phyloP scores from a whole-genome alignment of 2,888 invertebrate genomes.

The Ditylenchus weischeri region DNA sequence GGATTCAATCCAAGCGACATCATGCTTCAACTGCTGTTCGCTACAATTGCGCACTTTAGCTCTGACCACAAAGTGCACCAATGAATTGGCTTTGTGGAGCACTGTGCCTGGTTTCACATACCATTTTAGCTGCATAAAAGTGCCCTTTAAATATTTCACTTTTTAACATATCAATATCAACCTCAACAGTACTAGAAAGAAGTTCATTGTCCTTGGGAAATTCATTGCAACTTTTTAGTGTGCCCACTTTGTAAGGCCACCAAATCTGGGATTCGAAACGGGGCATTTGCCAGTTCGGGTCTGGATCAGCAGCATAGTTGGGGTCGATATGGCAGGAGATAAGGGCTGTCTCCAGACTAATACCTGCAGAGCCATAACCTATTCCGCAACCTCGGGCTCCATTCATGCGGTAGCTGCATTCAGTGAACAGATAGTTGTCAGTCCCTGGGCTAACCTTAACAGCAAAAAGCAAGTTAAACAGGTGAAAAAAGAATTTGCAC shows the following conservation, averaged over 20 bases:
- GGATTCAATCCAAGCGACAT: conserved; percentile 25
- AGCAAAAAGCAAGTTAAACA: neutral
- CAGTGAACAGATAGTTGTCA: conserved; percentile 26
- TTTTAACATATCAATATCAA: neutral
- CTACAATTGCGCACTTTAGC: conserved; percentile 16
- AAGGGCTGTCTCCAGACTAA: conserved; percentile 29
- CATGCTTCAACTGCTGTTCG: conserved; percentile 18
- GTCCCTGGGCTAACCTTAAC: neutral
- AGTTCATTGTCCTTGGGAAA: conserved; percentile 12
- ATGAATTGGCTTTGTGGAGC: conserved; percentile 21
- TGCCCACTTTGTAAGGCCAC: conserved; percentile 26
- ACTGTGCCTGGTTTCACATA: conserved; percentile 19
- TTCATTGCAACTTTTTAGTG: conserved; percentile 4
- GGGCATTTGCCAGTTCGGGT: conserved; percentile 19
- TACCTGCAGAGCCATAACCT: conserved; percentile 25
- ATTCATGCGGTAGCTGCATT: conserved; percentile 32
- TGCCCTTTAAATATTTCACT: neutral
- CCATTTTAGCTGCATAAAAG: conserved; percentile 18
- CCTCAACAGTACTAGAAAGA: conserved; percentile 20
- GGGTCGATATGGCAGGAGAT: conserved; percentile 28
- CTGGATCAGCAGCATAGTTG: conserved; percentile 26
- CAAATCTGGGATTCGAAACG: conserved; percentile 22
- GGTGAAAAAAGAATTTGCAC: neutral
- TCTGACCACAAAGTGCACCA: conserved; percentile 25
- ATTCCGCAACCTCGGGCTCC: conserved; percentile 25